A percentile compares a stretch with the other conserved stretches of the same genome.
phyloP scores from a whole-genome alignment of 2,888 invertebrate species.

The Pharmacophagus antenor region DNA sequence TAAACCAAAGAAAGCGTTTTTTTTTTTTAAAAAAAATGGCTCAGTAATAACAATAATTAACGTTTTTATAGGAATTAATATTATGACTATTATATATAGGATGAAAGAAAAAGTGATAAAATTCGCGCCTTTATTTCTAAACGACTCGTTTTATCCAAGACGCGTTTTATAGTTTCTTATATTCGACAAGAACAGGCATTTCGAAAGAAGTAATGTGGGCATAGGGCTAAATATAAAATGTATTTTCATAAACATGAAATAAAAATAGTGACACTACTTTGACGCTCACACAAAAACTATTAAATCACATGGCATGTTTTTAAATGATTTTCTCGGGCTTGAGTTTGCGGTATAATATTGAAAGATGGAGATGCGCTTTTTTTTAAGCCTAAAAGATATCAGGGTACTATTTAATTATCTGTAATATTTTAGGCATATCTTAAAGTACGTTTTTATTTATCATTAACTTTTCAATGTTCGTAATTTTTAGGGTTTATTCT shows the following conservation, averaged over 20 bases:
- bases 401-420: neutral
- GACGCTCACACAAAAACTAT: conserved; percentile 12
- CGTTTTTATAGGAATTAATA: neutral
- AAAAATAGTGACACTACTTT: conserved; percentile 26
- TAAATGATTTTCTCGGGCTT: conserved; percentile 5
- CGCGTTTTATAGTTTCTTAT: neutral
- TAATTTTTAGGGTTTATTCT: neutral
- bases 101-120: neutral
- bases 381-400: neutral
- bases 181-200: neutral
- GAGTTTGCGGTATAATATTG: neutral
- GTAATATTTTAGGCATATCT: neutral
- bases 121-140: conserved; percentile 24
- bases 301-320: conserved; percentile 21
- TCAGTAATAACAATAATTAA: neutral
- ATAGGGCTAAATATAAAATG: conserved; percentile 6
- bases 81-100: neutral
- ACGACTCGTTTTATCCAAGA: neutral
- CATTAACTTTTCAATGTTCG: neutral
- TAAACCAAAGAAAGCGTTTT: conserved; percentile 14
- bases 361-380: too few species aligned
- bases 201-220: neutral
- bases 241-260: conserved; percentile 21
- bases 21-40: neutral
- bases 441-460: neutral